Evolutionary conservation across 1,140 invertebrate species (phyloP), one percentile per base, ranked within the genome.

Genomic region (Cotesia glomerata): DNA sequence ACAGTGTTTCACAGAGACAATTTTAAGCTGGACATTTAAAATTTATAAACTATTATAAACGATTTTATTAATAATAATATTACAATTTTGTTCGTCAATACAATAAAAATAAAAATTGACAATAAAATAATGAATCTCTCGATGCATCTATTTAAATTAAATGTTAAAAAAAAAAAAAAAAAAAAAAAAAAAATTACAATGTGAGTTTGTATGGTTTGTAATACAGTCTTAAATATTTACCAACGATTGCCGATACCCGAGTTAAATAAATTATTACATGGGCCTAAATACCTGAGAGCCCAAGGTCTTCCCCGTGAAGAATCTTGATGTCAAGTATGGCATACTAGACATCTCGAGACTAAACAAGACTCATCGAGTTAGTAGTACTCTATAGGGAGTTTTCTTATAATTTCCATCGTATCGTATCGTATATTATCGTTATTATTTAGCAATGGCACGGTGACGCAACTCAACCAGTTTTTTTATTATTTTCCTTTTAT

Each of bases 1-100:
- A 70, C 69, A 63, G 16, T 70, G 58, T 70, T 70, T 70, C 69
- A 70, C 69, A 63, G 69, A 70, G 59, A 59, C 69, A 51, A 70
- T 34, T 70, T 45, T 52, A 49, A 18, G 45, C 54, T 69, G 35
- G n/a, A 36, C n/a, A 13, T 14, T 45, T 45, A 45, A 26, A 59
- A 62, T 62, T 49, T 35, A n/a, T 5, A 49, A 8, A 16, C 18
- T 49, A 36, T 35, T 62, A 13, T 8, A 35, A 26, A 58, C 18
- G 3, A 14, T 61, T 61, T 61, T 45, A 45, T 45, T 45, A 9
- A 45, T 9, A 56, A 14, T 56, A 16, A 14, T n/a, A 56, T 16
- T 56, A 56, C 4, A 56, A 56, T 7, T 56, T 56, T 56, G n/a
- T 56, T 56, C 16, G 14, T 56, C 13, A 16, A 16, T 56, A 18